Conservation (phyloP, 2,888 invertebrate species). For the Crocallis elinguaria region DNA sequence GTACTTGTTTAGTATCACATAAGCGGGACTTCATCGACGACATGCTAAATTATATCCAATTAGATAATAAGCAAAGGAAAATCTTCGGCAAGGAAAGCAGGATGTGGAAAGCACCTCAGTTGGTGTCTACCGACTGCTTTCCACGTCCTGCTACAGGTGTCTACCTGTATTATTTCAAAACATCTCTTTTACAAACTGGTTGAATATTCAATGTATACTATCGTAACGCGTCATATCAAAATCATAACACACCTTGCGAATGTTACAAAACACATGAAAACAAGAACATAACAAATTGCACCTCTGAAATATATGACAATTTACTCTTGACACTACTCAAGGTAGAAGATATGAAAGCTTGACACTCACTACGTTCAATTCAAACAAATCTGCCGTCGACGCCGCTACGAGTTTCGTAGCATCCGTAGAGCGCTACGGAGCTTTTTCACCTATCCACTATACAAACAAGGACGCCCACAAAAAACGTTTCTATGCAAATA, state of each 20-base stretch:
- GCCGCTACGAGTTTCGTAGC: constrained; percentile 53
- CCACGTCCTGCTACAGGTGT: no score
- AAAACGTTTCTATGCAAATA: constrained; percentile 85
- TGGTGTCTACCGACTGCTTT: no score
- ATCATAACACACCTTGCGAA: neutral
- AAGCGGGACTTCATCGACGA: no score
- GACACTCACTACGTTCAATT: constrained; percentile 63
- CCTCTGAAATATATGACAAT: constrained; percentile 15
- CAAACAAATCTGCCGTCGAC: constrained; percentile 72
- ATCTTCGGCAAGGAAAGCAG: no score
- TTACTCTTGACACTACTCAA: constrained; percentile 28
- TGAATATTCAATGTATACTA: no score
- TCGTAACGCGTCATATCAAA: neutral
- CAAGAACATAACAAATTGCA: constrained; percentile 2
- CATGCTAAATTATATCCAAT: no score
- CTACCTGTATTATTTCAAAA: no score
- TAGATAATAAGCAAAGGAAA: no score
- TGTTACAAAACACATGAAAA: neutral
- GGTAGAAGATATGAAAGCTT: constrained; percentile 39
- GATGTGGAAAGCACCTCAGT: no score
- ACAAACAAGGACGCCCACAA: constrained; percentile 83
- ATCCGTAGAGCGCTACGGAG: constrained; percentile 54
- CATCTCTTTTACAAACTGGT: no score
- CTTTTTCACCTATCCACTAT: constrained; percentile 79
- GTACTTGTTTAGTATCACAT: no score